Conservation (phyloP, 2,113 vertebrate genomes). For the Daphoenositta chrysoptera region DNA sequence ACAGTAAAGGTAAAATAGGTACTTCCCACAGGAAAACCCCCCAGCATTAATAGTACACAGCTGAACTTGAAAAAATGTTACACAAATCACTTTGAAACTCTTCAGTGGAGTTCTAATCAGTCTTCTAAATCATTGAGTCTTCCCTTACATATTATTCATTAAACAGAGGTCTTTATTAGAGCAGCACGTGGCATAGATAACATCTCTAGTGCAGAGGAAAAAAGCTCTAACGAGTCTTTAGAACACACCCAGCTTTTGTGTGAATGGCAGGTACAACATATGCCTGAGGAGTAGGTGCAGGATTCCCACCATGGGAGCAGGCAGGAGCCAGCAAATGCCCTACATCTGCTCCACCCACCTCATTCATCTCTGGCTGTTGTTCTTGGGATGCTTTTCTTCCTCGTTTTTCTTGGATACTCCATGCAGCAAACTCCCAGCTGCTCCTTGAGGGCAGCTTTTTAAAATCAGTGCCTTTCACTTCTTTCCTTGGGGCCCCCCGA, state of each 20-base stretch:
- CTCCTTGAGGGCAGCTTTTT: background rate
- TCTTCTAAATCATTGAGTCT: background rate
- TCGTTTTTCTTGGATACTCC: background rate
- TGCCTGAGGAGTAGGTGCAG: background rate
- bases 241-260: background rate
- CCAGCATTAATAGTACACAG: background rate
- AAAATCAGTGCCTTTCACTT: background rate
- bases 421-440: background rate
- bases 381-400: background rate
- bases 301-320: background rate
- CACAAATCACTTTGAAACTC: background rate
- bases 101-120: background rate
- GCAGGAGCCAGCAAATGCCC: background rate
- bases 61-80: background rate
- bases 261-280: background rate
- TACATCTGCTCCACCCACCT: background rate
- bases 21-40: background rate
- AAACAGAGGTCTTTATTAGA: constrained; percentile 2
- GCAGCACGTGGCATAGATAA: background rate
- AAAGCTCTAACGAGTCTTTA: background rate
- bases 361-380: background rate
- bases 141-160: background rate
- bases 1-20: background rate
- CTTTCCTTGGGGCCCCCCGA: background rate
- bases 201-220: background rate